Evolutionary conservation across 2,888 invertebrate species (phyloP).

Genomic region (Hypercompe scribonia): DNA sequence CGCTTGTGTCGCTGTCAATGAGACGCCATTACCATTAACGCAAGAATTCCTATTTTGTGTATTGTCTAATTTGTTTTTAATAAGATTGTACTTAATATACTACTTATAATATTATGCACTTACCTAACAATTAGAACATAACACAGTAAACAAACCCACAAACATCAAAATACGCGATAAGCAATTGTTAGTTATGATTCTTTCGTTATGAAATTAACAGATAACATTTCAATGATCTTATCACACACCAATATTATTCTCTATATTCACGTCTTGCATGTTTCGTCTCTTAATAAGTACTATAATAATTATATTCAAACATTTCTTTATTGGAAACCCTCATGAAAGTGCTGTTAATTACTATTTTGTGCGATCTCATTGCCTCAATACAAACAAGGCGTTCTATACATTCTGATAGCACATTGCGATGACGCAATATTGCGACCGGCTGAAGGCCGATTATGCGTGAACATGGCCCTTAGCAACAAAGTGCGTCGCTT

Average conservation of each 20-base stretch:
- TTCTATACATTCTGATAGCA: slow-evolving; percentile 69
- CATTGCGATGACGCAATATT: slow-evolving; percentile 72
- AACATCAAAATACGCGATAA: background rate
- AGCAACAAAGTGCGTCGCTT: slow-evolving; percentile 76
- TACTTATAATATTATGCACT: background rate
- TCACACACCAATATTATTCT: background rate
- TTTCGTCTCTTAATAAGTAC: background rate
- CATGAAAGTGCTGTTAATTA: slow-evolving; percentile 14
- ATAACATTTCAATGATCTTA: background rate
- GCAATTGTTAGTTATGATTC: background rate
- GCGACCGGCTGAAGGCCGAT: slow-evolving; percentile 68
- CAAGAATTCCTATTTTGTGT: background rate
- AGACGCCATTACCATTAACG: background rate
- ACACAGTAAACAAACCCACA: background rate
- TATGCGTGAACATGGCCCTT: slow-evolving; percentile 71
- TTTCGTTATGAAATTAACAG: background rate
- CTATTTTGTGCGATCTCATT: slow-evolving; percentile 30
- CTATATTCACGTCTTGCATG: background rate
- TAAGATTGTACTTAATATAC: background rate
- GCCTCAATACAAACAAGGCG: slow-evolving; percentile 38
- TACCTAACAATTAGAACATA: background rate
- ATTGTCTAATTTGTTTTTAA: background rate
- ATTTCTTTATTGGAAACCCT: slow-evolving; percentile 4
- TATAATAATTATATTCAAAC: background rate
- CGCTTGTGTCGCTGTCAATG: background rate